Conservation (phyloP, 2,797 vertebrate species). For the Zalophus californianus region DNA sequence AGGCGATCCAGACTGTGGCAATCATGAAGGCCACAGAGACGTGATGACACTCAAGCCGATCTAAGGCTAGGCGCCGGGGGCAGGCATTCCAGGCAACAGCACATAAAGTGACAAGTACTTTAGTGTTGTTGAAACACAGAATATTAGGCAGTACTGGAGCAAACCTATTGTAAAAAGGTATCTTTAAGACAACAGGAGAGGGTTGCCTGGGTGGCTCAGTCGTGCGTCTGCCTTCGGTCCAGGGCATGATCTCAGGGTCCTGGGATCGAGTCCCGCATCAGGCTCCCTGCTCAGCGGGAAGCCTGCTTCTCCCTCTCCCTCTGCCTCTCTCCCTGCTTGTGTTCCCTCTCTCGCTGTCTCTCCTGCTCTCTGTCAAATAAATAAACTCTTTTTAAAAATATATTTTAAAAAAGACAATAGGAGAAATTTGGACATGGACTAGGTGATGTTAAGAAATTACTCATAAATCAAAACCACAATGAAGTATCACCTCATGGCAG, state of each 20-base stretch:
- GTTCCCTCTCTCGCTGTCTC: no score
- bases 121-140: background rate
- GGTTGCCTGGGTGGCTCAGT: background rate
- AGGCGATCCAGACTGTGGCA: background rate
- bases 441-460: conserved; percentile 38
- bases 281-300: background rate
- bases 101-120: background rate
- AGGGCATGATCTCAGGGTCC: background rate
- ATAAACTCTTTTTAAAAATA: background rate
- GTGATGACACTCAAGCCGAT: background rate
- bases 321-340: background rate
- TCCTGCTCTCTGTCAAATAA: background rate
- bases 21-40: background rate
- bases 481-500: background rate
- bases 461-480: background rate
- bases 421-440: background rate
- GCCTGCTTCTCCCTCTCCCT: background rate
- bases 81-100: background rate
- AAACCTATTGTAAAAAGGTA: conserved; percentile 22
- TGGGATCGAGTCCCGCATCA: background rate
- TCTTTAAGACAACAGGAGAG: background rate
- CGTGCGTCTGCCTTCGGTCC: background rate
- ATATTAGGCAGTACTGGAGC: background rate
- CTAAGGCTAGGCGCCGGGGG: background rate
- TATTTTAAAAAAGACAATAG: background rate